Evolutionary conservation across 2,113 vertebrate species (phyloP), one percentile per base, ranked within the genome.

Genomic region (Silurus glanis): DNA sequence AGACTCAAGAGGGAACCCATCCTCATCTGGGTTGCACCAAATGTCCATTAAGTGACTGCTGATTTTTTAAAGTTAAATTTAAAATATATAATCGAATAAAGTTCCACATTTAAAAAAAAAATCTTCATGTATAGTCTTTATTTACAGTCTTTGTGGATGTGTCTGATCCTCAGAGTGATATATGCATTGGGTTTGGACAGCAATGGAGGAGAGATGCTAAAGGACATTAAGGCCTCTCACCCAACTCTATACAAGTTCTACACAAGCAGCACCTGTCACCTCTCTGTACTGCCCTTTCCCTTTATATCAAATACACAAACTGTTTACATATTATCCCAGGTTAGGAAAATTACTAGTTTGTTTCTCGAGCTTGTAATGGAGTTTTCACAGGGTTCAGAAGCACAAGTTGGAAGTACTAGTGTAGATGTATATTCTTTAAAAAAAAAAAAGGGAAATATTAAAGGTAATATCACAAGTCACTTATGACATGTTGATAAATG

Each of bases 121-220:
- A 37, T 37, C 37, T 37, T 37, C 3, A 37, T 37, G 2, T 2
- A 37, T 37, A 37, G 37, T 37, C 37, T 37, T 37, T 37, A 37
- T 37, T 37, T 2, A 49, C 17, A 59, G 23, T 72, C 45, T 72
- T 82, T 79, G 37, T 37, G 19, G 47, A 81, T 83, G 74, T 61
- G 53, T 28, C 84, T 47, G 59, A 56, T 56, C 47, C 67, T 23
- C 66, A 8, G 64, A 23, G 58, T 83, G 84, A 88, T 88, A 19
- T 72, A 85, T 55, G 59, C 25, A 5, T 14, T 8, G 9, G 53
- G 66, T 83, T n/a, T 23, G 3, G 71, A 86, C 83, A 79, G 75
- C 58, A 83, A 75, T 58, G 76, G 83, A 84, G 72, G 78, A 82
- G 12, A 37, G 79, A 82, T 37, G 85, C 59, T 86, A 84, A 84